phyloP scores from a whole-genome alignment of 2,888 invertebrate species.

The Oithona nana region DNA sequence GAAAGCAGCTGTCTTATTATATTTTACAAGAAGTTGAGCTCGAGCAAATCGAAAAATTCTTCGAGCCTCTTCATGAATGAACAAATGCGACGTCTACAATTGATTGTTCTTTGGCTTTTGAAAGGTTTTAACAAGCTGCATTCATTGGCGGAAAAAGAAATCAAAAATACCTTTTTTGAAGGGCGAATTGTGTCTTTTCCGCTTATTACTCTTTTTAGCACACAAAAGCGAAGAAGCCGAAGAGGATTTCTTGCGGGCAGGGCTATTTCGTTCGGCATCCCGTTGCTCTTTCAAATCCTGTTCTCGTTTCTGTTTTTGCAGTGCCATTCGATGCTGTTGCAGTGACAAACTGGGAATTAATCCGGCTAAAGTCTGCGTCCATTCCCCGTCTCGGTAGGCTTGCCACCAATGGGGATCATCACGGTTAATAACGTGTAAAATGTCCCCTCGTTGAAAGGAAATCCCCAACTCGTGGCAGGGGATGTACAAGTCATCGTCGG shows the following conservation, averaged over 20 bases:
- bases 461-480: constrained; percentile 81
- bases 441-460: constrained; percentile 91
- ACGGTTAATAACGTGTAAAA: constrained; percentile 86
- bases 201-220: constrained; percentile 13
- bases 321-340: constrained; percentile 34
- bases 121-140: no score
- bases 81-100: no score
- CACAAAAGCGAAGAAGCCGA: constrained; percentile 9
- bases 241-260: background rate
- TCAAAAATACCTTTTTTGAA: constrained; percentile 12
- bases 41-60: background rate
- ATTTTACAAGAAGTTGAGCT: background rate
- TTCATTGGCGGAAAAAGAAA: no score
- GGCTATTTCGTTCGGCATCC: constrained; percentile 8
- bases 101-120: no score
- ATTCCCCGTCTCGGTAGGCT: constrained; percentile 42
- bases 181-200: constrained; percentile 9
- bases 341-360: constrained; percentile 89
- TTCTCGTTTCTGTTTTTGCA: constrained; percentile 14
- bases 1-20: background rate
- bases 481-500: constrained; percentile 91
- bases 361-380: constrained; percentile 27
- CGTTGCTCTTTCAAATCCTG: constrained; percentile 14
- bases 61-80: background rate
- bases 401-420: constrained; percentile 99